Evolutionary conservation across 2,888 invertebrate species (phyloP), one percentile per base, ranked within the genome.

Genomic region (Napeogenes inachia): DNA sequence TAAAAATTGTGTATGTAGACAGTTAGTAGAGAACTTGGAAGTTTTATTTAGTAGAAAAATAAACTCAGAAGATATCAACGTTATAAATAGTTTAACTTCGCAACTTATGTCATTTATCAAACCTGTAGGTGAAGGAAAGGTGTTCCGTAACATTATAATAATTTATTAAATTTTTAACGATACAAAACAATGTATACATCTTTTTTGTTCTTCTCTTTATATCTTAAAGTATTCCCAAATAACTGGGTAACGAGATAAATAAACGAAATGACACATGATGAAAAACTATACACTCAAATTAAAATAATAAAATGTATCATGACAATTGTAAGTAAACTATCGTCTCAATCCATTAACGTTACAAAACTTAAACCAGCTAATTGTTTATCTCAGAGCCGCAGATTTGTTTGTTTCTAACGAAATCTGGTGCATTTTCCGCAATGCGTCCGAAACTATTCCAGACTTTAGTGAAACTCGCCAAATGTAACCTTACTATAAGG

Each of bases 401-500:
- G 50, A 62, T 53, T 59, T 54, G 56, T 50, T 38, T 56, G 59
- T 45, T 42, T 54, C 54, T 8, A 63, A 32, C 53, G 50, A 62
- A 63, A 56, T 59, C 56, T 59, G 56, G 45, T 63, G 54, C 54
- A 70, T 70, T 70, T 69, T 72, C 67, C 63, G 68, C 66, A 68
- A 68, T 59, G 65, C 66, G 71, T 70, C 68, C 60, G 59, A 63
- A 66, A 60, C 62, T 64, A 62, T 62, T 62, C 56, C 45, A 56
- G 57, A 64, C 57, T 66, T 61, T 57, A 55, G 59, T 58, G 64
- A 55, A 55, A 58, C 64, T 62, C 59, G 56, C 61, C 58, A 62
- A 64, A 56, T 56, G 47, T 60, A 57, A 55, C 63, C 60, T 47
- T 57, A 55, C 55, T 33, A 47, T 30, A 54, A 32, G 10, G 54